Evolutionary conservation across 1,140 invertebrate genomes (phyloP).

Genomic region (Zaprionus nigranus): DNA sequence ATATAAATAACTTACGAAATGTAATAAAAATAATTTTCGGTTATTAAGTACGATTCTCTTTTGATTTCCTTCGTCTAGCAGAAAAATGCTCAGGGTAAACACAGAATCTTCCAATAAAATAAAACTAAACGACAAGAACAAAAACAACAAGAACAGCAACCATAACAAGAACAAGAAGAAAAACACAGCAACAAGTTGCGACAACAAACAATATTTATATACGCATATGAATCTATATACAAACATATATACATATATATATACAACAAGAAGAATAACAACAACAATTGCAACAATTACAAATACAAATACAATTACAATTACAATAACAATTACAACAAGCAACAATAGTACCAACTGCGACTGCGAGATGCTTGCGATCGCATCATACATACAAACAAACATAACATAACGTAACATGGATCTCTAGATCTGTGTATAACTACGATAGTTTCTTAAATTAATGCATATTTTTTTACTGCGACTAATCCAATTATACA

Average conservation of each 20-base stretch:
- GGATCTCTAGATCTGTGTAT: slow-evolving; percentile 8
- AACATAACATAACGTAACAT: neutral
- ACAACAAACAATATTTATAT: slow-evolving; percentile 72
- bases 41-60: slow-evolving; percentile 39
- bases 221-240: slow-evolving; percentile 41
- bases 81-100: slow-evolving; percentile 82
- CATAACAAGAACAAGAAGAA: slow-evolving; percentile 39
- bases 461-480: slow-evolving; percentile 50
- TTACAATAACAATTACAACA: slow-evolving; percentile 41
- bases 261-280: slow-evolving; percentile 47
- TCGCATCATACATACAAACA: slow-evolving; percentile 47
- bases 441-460: slow-evolving; percentile 43
- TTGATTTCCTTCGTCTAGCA: slow-evolving; percentile 68
- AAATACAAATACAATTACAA: slow-evolving; percentile 53
- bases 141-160: slow-evolving; percentile 25
- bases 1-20: slow-evolving; percentile 17
- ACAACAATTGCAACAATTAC: slow-evolving; percentile 39
- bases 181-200: slow-evolving; percentile 29
- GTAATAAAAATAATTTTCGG: slow-evolving; percentile 22
- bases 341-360: slow-evolving; percentile 71
- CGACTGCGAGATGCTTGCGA: neutral
- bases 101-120: slow-evolving; percentile 82
- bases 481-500: slow-evolving; percentile 40
- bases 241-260: slow-evolving; percentile 54
- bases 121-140: slow-evolving; percentile 60